phyloP scores from a whole-genome alignment of 53 echinoderm and acorn worm genomes.

The Arbacia lixula region DNA sequence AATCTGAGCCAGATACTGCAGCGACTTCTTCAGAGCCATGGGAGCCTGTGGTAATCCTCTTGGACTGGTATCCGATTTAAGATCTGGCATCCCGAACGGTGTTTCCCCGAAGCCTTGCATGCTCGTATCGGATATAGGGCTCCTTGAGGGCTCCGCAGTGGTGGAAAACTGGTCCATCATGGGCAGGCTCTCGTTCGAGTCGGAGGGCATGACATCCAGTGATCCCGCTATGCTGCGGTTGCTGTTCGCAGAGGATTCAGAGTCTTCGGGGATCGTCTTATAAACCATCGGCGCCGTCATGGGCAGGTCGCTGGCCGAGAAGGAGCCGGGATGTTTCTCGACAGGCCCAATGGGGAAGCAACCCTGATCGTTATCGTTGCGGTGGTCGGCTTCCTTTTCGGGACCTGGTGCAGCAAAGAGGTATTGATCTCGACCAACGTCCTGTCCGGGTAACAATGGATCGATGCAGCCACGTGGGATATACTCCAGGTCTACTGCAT shows the following conservation, averaged over 20 bases:
- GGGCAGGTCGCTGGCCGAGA: conserved; percentile 34
- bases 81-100: no score
- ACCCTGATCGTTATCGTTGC: not conserved
- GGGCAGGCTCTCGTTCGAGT: conserved; percentile 23
- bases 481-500: not conserved
- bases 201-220: conserved; percentile 30
- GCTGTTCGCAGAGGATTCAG: not conserved
- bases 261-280: not conserved
- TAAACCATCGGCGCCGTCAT: conserved; percentile 19
- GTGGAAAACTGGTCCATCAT: not conserved
- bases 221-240: conserved; percentile 11
- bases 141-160: not conserved
- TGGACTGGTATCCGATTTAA: conserved; percentile 9
- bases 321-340: conserved; percentile 10
- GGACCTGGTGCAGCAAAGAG: not conserved
- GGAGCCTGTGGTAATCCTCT: not conserved
- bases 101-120: not conserved
- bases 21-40: conserved; percentile 28
- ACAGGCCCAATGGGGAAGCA: not conserved
- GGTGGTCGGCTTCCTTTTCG: not conserved
- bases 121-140: not conserved
- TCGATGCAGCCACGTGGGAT: not conserved
- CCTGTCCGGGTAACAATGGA: no score
- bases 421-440: no score
- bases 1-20: conserved; percentile 42